phyloP scores from a whole-genome alignment of 1,140 invertebrate genomes.

The Saxidomus purpurata region DNA sequence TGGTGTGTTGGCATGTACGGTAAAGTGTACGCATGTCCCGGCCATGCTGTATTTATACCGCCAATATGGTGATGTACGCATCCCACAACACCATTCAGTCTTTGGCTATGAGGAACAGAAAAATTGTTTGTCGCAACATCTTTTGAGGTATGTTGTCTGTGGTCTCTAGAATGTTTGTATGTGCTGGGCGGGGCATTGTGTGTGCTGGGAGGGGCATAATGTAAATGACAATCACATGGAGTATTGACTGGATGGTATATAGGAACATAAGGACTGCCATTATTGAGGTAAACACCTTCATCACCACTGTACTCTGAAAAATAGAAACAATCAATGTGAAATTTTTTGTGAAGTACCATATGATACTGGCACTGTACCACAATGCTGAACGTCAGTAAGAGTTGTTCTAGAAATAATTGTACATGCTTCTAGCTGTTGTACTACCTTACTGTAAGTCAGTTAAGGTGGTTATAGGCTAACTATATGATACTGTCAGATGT shows the following conservation, averaged over 20 bases:
- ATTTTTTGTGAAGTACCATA: no score
- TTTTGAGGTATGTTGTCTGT: constrained; percentile 15
- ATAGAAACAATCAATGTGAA: not conserved
- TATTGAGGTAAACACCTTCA: constrained; percentile 44
- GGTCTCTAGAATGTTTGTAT: constrained; percentile 4
- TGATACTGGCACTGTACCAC: no score
- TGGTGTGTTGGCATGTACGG: constrained; percentile 53
- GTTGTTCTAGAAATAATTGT: no score
- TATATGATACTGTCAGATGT: no score
- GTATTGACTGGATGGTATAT: constrained; percentile 61
- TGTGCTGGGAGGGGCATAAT: constrained; percentile 1
- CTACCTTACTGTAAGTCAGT: no score
- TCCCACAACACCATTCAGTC: constrained; percentile 43
- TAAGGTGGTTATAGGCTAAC: no score
- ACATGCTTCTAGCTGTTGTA: no score
- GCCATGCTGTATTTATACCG: constrained; percentile 15
- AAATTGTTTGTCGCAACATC: constrained; percentile 21
- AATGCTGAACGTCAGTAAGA: no score
- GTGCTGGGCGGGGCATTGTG: not conserved
- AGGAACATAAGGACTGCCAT: constrained; percentile 30
- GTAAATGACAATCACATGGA: constrained; percentile 62
- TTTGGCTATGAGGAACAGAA: constrained; percentile 35
- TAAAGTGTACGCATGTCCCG: constrained; percentile 57
- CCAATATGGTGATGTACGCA: constrained; percentile 52
- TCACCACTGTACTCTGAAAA: constrained; percentile 41